A percentile compares a stretch with the other conserved stretches of the same genome.
Conservation (phyloP, 2,797 vertebrate genomes). For the Anguilla anguilla region DNA sequence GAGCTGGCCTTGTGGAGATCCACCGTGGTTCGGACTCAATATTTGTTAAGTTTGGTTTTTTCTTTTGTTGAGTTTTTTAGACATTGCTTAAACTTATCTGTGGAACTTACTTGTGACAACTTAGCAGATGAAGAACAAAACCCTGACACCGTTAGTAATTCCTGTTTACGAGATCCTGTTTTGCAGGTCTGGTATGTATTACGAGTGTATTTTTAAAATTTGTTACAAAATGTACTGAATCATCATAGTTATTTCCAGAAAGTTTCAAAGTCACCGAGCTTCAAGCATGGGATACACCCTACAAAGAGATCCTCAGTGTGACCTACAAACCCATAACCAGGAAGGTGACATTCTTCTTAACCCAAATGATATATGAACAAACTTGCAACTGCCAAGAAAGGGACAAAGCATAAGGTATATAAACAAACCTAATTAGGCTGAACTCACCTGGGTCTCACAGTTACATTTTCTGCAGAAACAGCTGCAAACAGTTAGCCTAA, state of each 20-base stretch:
- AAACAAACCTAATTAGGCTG: too few species aligned
- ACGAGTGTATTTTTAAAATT: neutral
- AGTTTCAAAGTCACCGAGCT: neutral
- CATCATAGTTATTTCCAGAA: neutral
- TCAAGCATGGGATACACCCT: neutral
- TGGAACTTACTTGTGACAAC: neutral
- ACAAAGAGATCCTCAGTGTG: too few species aligned
- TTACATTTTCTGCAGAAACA: too few species aligned
- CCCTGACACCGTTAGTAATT: neutral
- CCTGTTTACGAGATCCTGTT: neutral
- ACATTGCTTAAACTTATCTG: too few species aligned
- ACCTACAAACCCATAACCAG: neutral
- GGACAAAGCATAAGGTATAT: too few species aligned
- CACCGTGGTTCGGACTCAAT: neutral
- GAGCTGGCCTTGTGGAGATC: neutral
- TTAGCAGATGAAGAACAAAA: neutral
- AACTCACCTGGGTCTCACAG: too few species aligned
- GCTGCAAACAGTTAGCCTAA: too few species aligned
- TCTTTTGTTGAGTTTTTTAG: neutral
- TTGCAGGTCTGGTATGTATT: neutral
- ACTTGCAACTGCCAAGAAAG: too few species aligned
- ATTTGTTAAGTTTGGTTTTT: neutral
- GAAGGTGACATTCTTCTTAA: neutral
- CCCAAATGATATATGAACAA: too few species aligned
- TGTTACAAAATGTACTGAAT: neutral